phyloP scores from a whole-genome alignment of 2,113 vertebrate species.

The Clinocottus analis region DNA sequence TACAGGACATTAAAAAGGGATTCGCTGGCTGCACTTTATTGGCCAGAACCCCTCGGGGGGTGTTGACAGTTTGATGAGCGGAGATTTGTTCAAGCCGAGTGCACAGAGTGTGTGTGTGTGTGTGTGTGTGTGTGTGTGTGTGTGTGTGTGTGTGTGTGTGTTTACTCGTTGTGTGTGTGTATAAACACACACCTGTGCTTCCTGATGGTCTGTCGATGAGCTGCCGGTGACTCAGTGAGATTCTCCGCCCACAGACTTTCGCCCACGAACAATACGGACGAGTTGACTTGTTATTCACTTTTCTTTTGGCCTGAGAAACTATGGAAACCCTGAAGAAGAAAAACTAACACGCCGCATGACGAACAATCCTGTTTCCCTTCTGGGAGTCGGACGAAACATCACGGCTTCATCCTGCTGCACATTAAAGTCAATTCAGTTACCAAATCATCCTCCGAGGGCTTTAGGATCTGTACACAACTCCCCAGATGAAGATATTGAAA shows the following conservation, averaged over 20 bases:
- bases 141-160: neutral
- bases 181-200: constrained; percentile 40
- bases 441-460: too few relatives aligned
- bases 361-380: neutral
- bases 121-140: constrained; percentile 4
- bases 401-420: neutral
- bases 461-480: too few relatives aligned
- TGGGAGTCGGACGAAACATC: neutral
- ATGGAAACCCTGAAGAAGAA: constrained; percentile 24
- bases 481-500: too few relatives aligned
- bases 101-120: neutral
- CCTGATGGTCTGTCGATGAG: constrained; percentile 51
- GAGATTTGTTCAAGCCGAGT: constrained; percentile 10
- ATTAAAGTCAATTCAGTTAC: too few relatives aligned
- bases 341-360: neutral
- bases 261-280: constrained; percentile 59
- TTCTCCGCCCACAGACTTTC: constrained; percentile 57
- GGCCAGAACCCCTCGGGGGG: neutral
- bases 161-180: constrained; percentile 26
- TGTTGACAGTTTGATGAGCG: constrained; percentile 28
- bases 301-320: constrained; percentile 39
- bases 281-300: constrained; percentile 56
- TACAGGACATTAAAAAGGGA: constrained; percentile 63
- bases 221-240: constrained; percentile 61
- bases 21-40: constrained; percentile 39